These are phyloP conservation scores for Maccullochella peelii DNA, from an alignment of 2,113 vertebrate species.

Conservation along the genomic window DNA sequence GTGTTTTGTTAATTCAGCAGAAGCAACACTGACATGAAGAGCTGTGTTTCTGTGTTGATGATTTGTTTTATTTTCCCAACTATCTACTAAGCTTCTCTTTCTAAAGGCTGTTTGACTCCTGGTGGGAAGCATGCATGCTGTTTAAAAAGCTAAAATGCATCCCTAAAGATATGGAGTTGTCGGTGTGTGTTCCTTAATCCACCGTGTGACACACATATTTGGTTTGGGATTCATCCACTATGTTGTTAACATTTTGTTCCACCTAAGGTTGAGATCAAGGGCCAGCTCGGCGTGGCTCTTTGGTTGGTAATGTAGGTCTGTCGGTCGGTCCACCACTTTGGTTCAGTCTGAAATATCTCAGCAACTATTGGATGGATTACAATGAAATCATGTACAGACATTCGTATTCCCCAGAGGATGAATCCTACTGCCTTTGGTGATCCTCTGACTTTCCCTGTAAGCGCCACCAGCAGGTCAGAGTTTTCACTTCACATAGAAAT, in stretches of 20 bases:
- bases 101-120: not conserved
- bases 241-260: not conserved
- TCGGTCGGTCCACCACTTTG: not conserved
- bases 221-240: not conserved
- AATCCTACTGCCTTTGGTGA: not conserved
- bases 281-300: not conserved
- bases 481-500: not conserved
- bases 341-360: not conserved
- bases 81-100: not conserved
- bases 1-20: not conserved
- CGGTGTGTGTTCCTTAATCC: conserved; percentile 17
- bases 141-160: conserved; percentile 16
- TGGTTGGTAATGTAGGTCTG: too few species aligned
- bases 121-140: not conserved
- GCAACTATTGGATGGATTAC: not conserved
- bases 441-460: not conserved
- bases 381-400: too few species aligned
- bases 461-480: not conserved
- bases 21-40: not conserved
- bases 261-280: conserved; percentile 4
- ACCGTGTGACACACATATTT: not conserved
- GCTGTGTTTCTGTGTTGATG: not conserved
- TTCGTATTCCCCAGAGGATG: not conserved
- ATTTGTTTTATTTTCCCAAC: conserved; percentile 19
- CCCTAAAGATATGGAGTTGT: conserved; percentile 9